These are phyloP conservation scores for Littorina saxatilis DNA, from an alignment of 1,140 invertebrate species.

Conservation along the genomic window DNA sequence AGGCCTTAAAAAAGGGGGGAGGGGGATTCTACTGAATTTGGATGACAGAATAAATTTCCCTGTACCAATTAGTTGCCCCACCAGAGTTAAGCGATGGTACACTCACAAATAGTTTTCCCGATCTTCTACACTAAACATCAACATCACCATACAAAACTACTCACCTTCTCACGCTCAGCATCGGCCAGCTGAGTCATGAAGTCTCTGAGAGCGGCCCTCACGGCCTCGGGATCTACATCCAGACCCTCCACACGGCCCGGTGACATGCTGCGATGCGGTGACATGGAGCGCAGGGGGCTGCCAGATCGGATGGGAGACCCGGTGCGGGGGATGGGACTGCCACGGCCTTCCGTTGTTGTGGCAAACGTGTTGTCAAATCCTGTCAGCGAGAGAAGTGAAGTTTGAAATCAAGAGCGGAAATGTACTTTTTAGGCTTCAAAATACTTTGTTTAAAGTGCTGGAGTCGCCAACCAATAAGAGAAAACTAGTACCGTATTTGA, in stretches of 20 bases:
- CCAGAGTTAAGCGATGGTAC: too few relatives aligned
- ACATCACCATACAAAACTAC: too few relatives aligned
- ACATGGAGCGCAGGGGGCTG: slow-evolving; percentile 56
- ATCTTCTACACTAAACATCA: too few relatives aligned
- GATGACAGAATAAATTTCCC: too few relatives aligned
- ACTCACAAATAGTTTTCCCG: neutral
- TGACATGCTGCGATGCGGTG: slow-evolving; percentile 49
- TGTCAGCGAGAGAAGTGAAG: slow-evolving; percentile 40
- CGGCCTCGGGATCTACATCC: slow-evolving; percentile 90
- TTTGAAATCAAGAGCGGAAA: too few relatives aligned
- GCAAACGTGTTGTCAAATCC: slow-evolving; percentile 75
- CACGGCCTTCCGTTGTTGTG: slow-evolving; percentile 73
- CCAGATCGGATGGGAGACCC: slow-evolving; percentile 69
- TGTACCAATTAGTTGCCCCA: too few relatives aligned
- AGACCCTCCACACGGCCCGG: slow-evolving; percentile 60
- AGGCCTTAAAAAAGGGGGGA: too few relatives aligned
- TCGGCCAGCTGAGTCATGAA: slow-evolving; percentile 93
- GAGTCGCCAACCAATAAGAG: too few relatives aligned
- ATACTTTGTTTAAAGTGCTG: too few relatives aligned
- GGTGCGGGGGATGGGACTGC: slow-evolving; percentile 72
- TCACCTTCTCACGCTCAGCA: slow-evolving; percentile 88
- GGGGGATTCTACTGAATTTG: too few relatives aligned
- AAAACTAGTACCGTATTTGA: too few relatives aligned
- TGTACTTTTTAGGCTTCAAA: too few relatives aligned
- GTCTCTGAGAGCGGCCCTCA: slow-evolving; percentile 89